phyloP scores from a whole-genome alignment of 2,113 vertebrate genomes.

The Phyllostomus discolor region DNA sequence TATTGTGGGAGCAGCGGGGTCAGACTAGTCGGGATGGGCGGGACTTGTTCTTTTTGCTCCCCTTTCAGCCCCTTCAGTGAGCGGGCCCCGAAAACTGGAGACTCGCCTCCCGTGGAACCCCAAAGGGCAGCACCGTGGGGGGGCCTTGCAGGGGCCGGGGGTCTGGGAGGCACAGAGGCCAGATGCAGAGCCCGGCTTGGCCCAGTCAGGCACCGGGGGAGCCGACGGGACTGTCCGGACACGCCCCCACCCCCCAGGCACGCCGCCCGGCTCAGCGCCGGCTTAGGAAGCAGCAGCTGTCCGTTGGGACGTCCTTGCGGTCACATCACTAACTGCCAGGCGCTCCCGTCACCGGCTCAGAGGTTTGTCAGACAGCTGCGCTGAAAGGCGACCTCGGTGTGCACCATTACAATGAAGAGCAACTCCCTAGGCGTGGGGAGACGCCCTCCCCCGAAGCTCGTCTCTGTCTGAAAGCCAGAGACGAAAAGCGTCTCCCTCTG shows the following conservation, averaged over 20 bases:
- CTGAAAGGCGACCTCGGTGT: background rate
- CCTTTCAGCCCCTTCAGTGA: too few species aligned
- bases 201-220: background rate
- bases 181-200: background rate
- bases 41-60: background rate
- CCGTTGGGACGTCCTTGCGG: background rate
- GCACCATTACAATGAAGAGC: background rate
- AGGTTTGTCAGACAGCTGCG: background rate
- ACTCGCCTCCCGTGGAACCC: background rate
- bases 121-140: background rate
- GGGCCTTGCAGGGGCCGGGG: rapidly evolving
- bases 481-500: too few species aligned
- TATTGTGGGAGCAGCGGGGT: background rate
- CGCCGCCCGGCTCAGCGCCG: background rate
- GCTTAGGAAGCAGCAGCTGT: background rate
- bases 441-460: background rate
- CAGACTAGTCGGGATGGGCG: background rate
- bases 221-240: background rate
- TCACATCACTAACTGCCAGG: background rate
- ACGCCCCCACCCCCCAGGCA: rapidly evolving
- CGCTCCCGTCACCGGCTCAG: background rate
- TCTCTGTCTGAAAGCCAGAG: background rate
- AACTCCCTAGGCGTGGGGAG: background rate
- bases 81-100: background rate
- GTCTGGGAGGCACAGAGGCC: background rate